These are phyloP conservation scores for Eupithecia dodoneata DNA, from an alignment of 2,888 invertebrate species.

Conservation along the genomic window DNA sequence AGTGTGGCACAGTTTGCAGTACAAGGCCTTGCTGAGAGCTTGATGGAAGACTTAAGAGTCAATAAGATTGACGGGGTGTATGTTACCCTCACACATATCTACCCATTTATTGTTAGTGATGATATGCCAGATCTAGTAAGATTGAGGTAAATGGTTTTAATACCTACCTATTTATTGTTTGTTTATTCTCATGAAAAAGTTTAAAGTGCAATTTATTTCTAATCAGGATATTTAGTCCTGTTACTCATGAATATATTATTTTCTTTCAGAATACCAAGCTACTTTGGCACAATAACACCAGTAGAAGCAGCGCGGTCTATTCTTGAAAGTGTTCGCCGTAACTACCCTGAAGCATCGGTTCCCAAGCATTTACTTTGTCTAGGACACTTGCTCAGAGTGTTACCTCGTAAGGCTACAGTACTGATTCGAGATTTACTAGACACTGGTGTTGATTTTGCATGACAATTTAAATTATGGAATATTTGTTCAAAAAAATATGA, in stretches of 20 bases:
- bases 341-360: constrained; percentile 86
- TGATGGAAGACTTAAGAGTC: constrained; percentile 85
- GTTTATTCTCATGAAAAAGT: constrained; percentile 12
- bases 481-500: neutral
- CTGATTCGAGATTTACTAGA: constrained; percentile 85
- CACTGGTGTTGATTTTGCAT: constrained; percentile 87
- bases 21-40: constrained; percentile 86
- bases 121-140: constrained; percentile 80
- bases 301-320: constrained; percentile 83
- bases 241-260: constrained; percentile 1
- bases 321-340: constrained; percentile 85
- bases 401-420: constrained; percentile 85
- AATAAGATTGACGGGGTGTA: constrained; percentile 82
- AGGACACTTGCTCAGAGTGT: constrained; percentile 83
- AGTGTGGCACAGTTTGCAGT: constrained; percentile 87
- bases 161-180: neutral
- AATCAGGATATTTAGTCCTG: neutral
- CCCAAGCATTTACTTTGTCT: constrained; percentile 85
- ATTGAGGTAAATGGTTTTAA: constrained; percentile 69
- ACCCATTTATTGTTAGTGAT: constrained; percentile 85
- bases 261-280: constrained; percentile 85
- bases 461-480: neutral
- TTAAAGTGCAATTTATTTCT: neutral
- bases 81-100: constrained; percentile 85
- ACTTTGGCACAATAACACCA: constrained; percentile 86